Conservation (phyloP, 2,113 vertebrate species). For the Oceanites oceanicus region DNA sequence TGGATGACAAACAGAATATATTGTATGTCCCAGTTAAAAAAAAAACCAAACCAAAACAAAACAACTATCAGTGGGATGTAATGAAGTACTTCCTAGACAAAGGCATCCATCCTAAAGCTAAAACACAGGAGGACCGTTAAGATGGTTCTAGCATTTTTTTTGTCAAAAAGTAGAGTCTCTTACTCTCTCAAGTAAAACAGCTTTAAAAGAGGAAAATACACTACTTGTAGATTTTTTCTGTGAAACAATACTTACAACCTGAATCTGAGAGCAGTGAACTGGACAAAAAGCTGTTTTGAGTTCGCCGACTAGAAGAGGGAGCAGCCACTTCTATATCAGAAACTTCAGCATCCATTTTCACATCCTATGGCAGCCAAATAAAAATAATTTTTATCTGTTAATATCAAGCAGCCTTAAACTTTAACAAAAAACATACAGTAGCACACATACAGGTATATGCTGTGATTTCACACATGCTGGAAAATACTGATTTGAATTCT, state of each 20-base stretch:
- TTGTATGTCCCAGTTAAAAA: background rate
- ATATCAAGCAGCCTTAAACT: background rate
- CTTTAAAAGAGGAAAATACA: background rate
- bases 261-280: constrained; percentile 74
- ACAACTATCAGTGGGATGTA: background rate
- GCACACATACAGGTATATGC: background rate
- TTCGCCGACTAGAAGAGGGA: constrained; percentile 76
- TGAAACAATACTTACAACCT: constrained; percentile 79
- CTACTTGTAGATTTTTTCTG: background rate
- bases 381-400: background rate
- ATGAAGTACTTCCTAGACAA: background rate
- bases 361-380: constrained; percentile 71
- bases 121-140: background rate
- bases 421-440: background rate
- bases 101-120: background rate
- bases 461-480: background rate
- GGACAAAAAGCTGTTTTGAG: constrained; percentile 66
- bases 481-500: background rate
- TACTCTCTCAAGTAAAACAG: background rate
- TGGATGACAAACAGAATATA: background rate
- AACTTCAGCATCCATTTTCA: constrained; percentile 74
- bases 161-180: background rate
- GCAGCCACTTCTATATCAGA: constrained; percentile 65
- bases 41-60: background rate
- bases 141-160: background rate